phyloP scores from a whole-genome alignment of 2,113 vertebrate species.

The Daboia siamensis region DNA sequence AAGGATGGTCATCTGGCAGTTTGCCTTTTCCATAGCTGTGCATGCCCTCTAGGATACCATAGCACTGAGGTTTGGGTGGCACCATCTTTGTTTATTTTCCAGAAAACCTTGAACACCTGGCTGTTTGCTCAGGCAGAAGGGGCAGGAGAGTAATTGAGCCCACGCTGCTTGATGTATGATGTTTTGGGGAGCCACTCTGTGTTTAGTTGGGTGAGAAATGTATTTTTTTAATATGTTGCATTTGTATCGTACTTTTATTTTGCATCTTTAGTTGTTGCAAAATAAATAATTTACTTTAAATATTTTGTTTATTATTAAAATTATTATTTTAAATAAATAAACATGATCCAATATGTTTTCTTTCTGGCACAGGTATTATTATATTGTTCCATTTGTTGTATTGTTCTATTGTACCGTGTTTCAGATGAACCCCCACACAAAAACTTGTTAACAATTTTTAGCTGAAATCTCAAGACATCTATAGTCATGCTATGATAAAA shows the following conservation, averaged over 20 bases:
- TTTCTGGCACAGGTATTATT: neutral
- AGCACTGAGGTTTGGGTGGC: neutral
- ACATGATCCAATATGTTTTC: neutral
- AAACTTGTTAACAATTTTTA: neutral
- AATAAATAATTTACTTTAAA: neutral
- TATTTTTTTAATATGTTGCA: neutral
- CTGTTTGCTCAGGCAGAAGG: neutral
- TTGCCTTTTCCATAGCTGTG: neutral
- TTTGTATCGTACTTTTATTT: neutral
- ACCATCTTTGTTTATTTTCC: neutral
- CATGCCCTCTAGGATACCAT: neutral
- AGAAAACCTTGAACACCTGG: neutral
- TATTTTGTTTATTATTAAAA: neutral
- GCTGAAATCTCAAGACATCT: neutral
- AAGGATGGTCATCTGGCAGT: neutral
- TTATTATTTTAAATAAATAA: neutral
- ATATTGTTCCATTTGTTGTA: neutral
- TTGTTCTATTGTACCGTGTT: neutral
- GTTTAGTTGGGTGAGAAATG: neutral
- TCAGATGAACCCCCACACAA: neutral
- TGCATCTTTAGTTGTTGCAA: neutral
- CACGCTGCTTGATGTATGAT: neutral
- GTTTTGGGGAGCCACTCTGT: neutral
- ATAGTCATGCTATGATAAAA: neutral
- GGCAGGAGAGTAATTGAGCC: neutral